Evolutionary conservation across 2,113 vertebrate genomes (phyloP).

Genomic region (Charadrius vociferus): DNA sequence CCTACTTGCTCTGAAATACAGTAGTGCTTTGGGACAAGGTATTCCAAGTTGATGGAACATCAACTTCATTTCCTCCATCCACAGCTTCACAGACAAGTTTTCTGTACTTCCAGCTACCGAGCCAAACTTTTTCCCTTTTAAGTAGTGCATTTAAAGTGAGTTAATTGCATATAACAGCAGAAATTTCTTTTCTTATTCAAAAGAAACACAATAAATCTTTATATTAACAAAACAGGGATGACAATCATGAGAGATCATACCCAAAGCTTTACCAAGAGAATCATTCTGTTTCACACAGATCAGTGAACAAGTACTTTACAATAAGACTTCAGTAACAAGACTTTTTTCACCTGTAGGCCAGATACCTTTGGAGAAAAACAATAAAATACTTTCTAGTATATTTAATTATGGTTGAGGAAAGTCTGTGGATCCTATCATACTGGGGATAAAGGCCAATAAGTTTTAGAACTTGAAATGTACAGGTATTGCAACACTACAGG

Average conservation of each 20-base stretch:
- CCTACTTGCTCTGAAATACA: background rate
- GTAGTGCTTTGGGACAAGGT: background rate
- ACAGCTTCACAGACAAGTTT: background rate
- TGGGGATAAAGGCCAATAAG: background rate
- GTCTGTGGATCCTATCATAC: background rate
- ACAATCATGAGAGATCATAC: background rate
- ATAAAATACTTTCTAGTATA: background rate
- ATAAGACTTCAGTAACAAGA: background rate
- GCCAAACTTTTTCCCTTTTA: background rate
- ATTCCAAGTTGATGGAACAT: fast-evolving
- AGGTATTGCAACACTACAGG: background rate
- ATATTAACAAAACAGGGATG: background rate
- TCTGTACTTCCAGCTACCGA: background rate
- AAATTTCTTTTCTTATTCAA: background rate
- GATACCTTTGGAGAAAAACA: background rate
- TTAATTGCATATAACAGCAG: background rate
- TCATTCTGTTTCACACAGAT: background rate
- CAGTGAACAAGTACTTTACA: background rate
- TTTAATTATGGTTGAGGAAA: background rate
- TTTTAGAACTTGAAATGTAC: background rate
- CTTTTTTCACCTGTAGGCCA: background rate
- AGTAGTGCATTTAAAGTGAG: background rate
- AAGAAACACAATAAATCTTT: background rate
- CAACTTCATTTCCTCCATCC: background rate
- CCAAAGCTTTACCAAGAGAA: background rate